phyloP scores from a whole-genome alignment of 2,888 invertebrate genomes.

The Andrena bicolor region DNA sequence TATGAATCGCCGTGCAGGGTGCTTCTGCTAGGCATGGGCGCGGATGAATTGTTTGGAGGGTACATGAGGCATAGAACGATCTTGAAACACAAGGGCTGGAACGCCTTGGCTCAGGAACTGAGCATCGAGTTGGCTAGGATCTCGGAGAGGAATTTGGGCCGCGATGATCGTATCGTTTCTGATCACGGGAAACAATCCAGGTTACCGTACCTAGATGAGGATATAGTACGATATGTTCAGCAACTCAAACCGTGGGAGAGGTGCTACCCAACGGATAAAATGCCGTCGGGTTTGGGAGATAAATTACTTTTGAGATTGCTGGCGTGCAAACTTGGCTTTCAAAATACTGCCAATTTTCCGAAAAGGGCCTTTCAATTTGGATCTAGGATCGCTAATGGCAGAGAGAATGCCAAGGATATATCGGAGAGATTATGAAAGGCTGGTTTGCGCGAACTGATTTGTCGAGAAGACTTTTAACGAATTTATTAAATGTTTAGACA shows the following conservation, averaged over 20 bases:
- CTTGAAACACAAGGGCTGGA: constrained; percentile 87
- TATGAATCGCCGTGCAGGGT: constrained; percentile 89
- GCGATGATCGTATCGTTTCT: constrained; percentile 97
- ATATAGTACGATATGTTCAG: constrained; percentile 88
- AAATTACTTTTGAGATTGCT: constrained; percentile 94
- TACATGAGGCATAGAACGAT: constrained; percentile 95
- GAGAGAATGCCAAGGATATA: constrained; percentile 93
- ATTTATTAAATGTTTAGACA: neutral
- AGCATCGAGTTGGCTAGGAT: constrained; percentile 93
- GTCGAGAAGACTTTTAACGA: neutral
- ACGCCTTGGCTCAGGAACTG: constrained; percentile 86
- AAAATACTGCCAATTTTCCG: constrained; percentile 89
- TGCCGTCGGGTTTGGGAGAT: constrained; percentile 95
- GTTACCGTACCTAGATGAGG: constrained; percentile 92
- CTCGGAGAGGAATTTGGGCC: constrained; percentile 95
- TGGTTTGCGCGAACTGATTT: neutral
- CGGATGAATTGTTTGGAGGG: constrained; percentile 98
- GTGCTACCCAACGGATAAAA: constrained; percentile 87
- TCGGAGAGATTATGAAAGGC: constrained; percentile 85
- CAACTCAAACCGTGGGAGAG: constrained; percentile 89
- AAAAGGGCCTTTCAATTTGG: constrained; percentile 99
- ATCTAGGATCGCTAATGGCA: constrained; percentile 95
- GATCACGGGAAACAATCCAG: constrained; percentile 95
- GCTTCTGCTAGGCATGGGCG: constrained; percentile 95
- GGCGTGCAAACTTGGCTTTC: constrained; percentile 89